A percentile compares a stretch with the other conserved stretches of the same genome.
Evolutionary conservation across 1,140 invertebrate genomes (phyloP).

Genomic region (Euschistus heros): DNA sequence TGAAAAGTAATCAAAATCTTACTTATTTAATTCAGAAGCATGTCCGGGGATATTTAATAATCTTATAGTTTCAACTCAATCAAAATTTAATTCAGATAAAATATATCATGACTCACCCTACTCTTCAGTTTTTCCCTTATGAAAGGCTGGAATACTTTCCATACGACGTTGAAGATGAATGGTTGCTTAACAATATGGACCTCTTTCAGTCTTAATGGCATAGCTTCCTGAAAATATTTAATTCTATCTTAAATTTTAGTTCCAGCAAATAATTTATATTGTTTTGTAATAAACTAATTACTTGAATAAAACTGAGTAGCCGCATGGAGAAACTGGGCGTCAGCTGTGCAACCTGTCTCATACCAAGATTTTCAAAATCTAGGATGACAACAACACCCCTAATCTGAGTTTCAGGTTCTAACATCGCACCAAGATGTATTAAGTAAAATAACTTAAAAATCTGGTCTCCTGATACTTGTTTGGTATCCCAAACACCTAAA

Average conservation of each 20-base stretch:
- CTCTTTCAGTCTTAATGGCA: constrained; percentile 77
- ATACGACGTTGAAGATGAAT: constrained; percentile 77
- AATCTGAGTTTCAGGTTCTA: constrained; percentile 61
- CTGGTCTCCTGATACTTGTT: constrained; percentile 54
- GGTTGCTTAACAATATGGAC: constrained; percentile 86
- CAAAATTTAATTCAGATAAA: background rate
- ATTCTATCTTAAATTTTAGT: background rate
- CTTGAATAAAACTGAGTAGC: constrained; percentile 64
- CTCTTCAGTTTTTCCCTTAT: constrained; percentile 70
- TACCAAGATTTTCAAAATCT: constrained; percentile 63
- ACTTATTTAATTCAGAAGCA: too few species aligned
- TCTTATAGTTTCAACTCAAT: too few species aligned
- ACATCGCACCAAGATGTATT: constrained; percentile 58
- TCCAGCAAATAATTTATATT: background rate
- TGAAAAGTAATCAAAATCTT: too few species aligned
- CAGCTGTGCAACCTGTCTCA: constrained; percentile 60
- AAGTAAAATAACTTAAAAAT: constrained; percentile 66
- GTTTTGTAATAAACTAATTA: constrained; percentile 17
- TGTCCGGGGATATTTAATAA: too few species aligned
- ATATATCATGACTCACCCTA: constrained; percentile 48
- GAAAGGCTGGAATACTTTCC: constrained; percentile 79
- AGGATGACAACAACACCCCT: constrained; percentile 62
- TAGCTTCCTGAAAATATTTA: constrained; percentile 62
- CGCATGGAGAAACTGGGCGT: constrained; percentile 59
- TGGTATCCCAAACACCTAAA: constrained; percentile 58